Base-by-base conservation (phyloP, 2,113 vertebrate species). In the Ciconia maguari region DNA sequence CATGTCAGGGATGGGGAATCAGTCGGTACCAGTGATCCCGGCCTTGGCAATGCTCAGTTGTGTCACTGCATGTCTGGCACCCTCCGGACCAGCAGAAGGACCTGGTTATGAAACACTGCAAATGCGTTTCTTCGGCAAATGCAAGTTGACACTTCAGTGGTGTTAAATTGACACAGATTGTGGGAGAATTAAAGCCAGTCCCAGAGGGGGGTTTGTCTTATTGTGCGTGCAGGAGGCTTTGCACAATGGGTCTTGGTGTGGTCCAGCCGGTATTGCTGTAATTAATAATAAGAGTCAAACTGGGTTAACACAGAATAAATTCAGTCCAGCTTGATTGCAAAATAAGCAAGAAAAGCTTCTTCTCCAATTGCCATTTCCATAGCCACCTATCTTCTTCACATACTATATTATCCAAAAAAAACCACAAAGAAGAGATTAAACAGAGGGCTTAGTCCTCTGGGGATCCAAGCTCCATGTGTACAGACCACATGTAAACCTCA, bases 1-100 rank as follows among this genome's bases (percentile, higher is more conserved):
- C 2, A 2, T 2, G 5, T 18, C 27, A 49, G 29, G n/a, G 29
- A 17, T 1, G 0, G 1, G 30, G 34, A 60, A 38, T 82, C 12
- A 26, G 7, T 34, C 48, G 41, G 25, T 58, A 55, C 12, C 42
- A 80, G 16, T 0, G 3, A 14, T 22, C n/a, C 29, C 21, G 65
- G 13, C 20, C n/a, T 12, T 38, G 42, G 10, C 12, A 62, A 27
- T 20, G 25, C 44, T 72, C 29, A 30, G 25, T 34, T 60, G 75
- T 79, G 78, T 74, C 52, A 24, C 16, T 32, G 60, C 27, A 4
- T 10, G 10, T 52, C 41, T 65, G 38, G 25, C 44, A 26, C 54
- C 32, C 32, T 54, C 42, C 5, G 5, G 38, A 10, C 34, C 51
- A 84, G 44, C 69, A 71, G 65, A 57, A 75, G 49, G 44, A 60